Percentiles rank a stretch among this genome's conserved stretches.
Conservation (phyloP, 37 sponge, comb jelly and placozoan genomes). For the Haliclona indistincta region DNA sequence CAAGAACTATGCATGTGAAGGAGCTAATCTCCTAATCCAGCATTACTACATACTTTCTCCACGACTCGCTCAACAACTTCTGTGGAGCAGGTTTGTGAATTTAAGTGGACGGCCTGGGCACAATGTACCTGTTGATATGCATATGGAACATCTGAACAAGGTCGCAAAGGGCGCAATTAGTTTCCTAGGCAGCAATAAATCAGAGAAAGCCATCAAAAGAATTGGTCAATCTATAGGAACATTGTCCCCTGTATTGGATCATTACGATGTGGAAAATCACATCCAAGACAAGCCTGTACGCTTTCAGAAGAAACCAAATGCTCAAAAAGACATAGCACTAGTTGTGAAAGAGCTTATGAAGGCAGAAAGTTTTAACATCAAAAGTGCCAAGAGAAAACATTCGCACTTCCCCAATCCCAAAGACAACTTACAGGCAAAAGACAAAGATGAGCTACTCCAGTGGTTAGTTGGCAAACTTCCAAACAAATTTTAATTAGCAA, state of each 20-base stretch:
- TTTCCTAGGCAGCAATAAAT: not conserved
- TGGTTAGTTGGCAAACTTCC: too few species aligned
- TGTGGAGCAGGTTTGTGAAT: slow-evolving; percentile 32
- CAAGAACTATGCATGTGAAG: slow-evolving; percentile 30
- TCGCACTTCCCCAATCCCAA: too few species aligned
- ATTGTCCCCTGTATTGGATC: not conserved
- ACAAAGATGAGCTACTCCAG: too few species aligned
- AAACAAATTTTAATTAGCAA: too few species aligned
- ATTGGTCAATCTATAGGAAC: slow-evolving; percentile 19
- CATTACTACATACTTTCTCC: slow-evolving; percentile 11
- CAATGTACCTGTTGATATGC: slow-evolving; percentile 24
- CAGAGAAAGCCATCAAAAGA: not conserved
- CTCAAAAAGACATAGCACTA: not conserved
- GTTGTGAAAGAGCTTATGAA: not conserved
- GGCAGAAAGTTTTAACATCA: not conserved
- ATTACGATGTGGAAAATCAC: not conserved
- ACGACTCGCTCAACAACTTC: slow-evolving; percentile 1
- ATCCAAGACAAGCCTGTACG: not conserved
- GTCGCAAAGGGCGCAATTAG: not conserved
- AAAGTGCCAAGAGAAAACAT: too few species aligned
- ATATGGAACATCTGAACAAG: slow-evolving; percentile 33
- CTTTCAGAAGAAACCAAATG: not conserved
- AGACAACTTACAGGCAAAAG: too few species aligned
- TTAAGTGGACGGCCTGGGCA: slow-evolving; percentile 15
- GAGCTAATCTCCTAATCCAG: slow-evolving; percentile 2